Evolutionary conservation across 2,797 vertebrate species (phyloP).

Genomic region (Petrocephalus sullivani): DNA sequence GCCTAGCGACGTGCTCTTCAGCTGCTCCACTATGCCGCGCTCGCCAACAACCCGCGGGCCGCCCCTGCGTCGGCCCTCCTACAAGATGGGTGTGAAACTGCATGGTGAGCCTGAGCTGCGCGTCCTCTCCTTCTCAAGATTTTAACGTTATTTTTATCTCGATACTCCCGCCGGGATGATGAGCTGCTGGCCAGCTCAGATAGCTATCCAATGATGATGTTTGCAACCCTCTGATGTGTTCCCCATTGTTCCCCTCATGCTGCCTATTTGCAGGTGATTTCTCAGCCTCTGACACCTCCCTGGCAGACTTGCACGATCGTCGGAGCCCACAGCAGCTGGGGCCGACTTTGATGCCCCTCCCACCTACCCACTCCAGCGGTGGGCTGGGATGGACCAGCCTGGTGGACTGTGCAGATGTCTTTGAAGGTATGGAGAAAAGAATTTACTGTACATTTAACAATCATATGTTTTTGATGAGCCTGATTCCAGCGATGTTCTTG

Average conservation of each 20-base stretch:
- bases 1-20: slow-evolving; percentile 81
- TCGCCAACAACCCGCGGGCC: slow-evolving; percentile 89
- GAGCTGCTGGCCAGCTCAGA: background rate
- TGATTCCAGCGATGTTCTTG: background rate
- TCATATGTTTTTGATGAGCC: background rate
- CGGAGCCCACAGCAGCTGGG: slow-evolving; percentile 74
- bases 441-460: background rate
- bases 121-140: background rate
- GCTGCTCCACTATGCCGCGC: slow-evolving; percentile 83
- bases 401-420: slow-evolving; percentile 93
- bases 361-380: slow-evolving; percentile 73
- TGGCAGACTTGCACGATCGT: slow-evolving; percentile 90
- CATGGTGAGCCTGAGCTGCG: slow-evolving; percentile 66
- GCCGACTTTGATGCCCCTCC: slow-evolving; percentile 92
- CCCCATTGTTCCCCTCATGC: background rate
- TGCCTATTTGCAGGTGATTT: slow-evolving; percentile 73
- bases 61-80: slow-evolving; percentile 85
- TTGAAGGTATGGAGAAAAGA: slow-evolving; percentile 69
- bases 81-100: slow-evolving; percentile 90
- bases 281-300: slow-evolving; percentile 95
- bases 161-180: background rate
- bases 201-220: background rate
- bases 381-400: slow-evolving; percentile 94
- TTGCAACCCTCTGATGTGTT: background rate
- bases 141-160: background rate